Percentiles rank a stretch among this genome's conserved stretches.
phyloP scores from a whole-genome alignment of 2,888 invertebrate genomes.

The Blera fallax region DNA sequence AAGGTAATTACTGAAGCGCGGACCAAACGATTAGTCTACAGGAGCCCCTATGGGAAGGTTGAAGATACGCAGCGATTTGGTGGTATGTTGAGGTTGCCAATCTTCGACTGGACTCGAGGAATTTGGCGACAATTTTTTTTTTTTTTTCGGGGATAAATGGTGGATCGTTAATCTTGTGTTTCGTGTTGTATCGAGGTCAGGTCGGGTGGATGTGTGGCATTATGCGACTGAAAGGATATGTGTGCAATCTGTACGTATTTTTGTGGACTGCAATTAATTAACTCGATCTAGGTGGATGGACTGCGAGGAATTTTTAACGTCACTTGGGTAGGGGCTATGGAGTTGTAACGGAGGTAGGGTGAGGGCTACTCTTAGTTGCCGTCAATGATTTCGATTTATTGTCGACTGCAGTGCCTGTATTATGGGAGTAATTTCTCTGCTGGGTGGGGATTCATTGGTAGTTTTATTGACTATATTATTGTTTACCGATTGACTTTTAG shows the following conservation, averaged over 20 bases:
- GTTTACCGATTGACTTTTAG: too few species aligned
- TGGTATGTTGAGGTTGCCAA: constrained; percentile 48
- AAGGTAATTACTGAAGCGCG: constrained; percentile 55
- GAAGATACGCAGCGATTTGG: constrained; percentile 41
- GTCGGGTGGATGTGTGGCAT: constrained; percentile 52
- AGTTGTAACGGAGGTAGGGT: background rate
- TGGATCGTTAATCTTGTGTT: constrained; percentile 65
- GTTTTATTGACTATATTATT: too few species aligned
- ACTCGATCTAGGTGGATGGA: constrained; percentile 50
- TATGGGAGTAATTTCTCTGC: too few species aligned
- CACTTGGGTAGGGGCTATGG: background rate
- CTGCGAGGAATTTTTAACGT: constrained; percentile 27
- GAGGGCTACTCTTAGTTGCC: background rate
- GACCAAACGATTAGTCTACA: constrained; percentile 47
- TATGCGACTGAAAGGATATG: constrained; percentile 18
- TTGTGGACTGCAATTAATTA: constrained; percentile 58
- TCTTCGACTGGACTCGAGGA: constrained; percentile 37
- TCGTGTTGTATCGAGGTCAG: constrained; percentile 47
- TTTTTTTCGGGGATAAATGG: constrained; percentile 29
- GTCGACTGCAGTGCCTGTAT: too few species aligned
- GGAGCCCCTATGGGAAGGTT: constrained; percentile 35
- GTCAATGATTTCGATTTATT: too few species aligned
- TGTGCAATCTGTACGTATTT: constrained; percentile 47
- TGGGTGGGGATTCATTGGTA: too few species aligned
- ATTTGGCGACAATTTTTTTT: constrained; percentile 65